Evolutionary conservation across 2,113 vertebrate species (phyloP).

Genomic region (Caracal caracal): DNA sequence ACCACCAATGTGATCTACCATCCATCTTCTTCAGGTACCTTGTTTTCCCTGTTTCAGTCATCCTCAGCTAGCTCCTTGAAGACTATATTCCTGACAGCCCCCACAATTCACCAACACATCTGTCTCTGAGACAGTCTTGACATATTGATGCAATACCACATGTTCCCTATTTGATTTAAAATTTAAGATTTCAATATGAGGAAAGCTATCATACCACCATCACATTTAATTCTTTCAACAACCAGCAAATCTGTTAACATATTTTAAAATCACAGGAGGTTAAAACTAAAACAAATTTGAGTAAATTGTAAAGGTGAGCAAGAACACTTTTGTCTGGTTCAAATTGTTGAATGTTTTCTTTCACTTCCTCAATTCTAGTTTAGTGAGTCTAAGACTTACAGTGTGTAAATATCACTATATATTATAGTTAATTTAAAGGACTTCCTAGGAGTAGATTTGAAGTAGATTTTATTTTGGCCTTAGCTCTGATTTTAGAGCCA

Average conservation of each 20-base stretch:
- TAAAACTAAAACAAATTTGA: conserved; percentile 37
- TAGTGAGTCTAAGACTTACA: background rate
- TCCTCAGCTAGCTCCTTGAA: background rate
- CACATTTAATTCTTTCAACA: conserved; percentile 31
- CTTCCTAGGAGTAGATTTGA: background rate
- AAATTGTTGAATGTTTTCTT: background rate
- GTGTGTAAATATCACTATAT: background rate
- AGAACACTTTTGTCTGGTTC: background rate
- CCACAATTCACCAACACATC: background rate
- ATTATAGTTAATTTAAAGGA: background rate
- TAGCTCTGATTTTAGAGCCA: background rate
- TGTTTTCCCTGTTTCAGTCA: background rate
- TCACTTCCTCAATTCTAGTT: background rate
- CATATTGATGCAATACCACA: background rate
- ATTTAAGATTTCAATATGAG: conserved; percentile 6
- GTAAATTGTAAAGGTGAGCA: background rate
- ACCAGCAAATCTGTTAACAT: conserved; percentile 1
- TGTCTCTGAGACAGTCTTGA: background rate
- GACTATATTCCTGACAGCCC: background rate
- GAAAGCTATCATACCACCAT: background rate
- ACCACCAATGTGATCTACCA: background rate
- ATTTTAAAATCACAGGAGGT: conserved; percentile 37
- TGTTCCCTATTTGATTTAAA: background rate
- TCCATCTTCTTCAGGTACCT: background rate
- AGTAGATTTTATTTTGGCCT: background rate